A percentile compares a stretch with the other conserved stretches of the same genome.
Evolutionary conservation across 1,140 invertebrate genomes (phyloP).

Genomic region (Caenorhabditis tropicalis): DNA sequence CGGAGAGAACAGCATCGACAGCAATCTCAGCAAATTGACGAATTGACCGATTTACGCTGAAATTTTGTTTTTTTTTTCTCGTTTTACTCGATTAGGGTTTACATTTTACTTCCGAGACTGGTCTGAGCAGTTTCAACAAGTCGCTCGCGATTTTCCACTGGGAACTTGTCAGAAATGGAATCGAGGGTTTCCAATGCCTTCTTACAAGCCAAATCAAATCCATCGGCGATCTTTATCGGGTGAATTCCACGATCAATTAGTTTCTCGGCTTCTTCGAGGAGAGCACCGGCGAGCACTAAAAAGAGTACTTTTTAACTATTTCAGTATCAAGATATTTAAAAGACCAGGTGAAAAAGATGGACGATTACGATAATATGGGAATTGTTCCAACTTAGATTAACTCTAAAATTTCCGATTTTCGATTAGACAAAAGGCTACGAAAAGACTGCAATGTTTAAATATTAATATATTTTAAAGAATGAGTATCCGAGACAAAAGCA

Average conservation of each 20-base stretch:
- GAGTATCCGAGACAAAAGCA: too few species aligned
- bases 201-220: constrained; percentile 94
- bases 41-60: constrained; percentile 76
- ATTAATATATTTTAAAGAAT: too few species aligned
- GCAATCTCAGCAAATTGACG: constrained; percentile 98
- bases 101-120: constrained; percentile 98
- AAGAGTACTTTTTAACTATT: constrained; percentile 43
- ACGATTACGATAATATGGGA: too few species aligned
- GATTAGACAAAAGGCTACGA: too few species aligned
- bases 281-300: constrained; percentile 83
- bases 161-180: constrained; percentile 86
- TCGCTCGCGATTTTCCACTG: constrained; percentile 86
- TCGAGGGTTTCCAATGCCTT: constrained; percentile 86
- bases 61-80: neutral
- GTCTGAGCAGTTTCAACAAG: constrained; percentile 95
- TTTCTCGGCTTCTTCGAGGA: constrained; percentile 91
- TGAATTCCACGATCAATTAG: constrained; percentile 96
- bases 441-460: too few species aligned
- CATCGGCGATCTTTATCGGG: constrained; percentile 97
- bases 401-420: too few species aligned
- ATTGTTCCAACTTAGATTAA: too few species aligned
- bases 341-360: too few species aligned
- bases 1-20: constrained; percentile 90
- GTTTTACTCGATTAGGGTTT: constrained; percentile 63
- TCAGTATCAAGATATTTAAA: neutral